These are phyloP conservation scores for Scaptomyza flava DNA, from an alignment of 2,888 invertebrate species.

Conservation along the genomic window DNA sequence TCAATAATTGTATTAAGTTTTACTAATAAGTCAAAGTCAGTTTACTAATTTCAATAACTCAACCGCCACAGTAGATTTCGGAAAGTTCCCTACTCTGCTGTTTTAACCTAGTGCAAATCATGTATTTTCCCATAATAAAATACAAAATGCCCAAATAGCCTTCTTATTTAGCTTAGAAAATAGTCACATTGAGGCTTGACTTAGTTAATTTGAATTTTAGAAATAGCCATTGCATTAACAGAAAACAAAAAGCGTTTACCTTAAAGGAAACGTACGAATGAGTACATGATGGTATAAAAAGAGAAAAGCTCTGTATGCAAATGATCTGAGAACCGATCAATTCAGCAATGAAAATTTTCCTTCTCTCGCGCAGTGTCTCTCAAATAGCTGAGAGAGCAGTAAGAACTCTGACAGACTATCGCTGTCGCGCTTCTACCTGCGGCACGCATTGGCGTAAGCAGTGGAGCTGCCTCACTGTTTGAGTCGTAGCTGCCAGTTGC, in stretches of 20 bases:
- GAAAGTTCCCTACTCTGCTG: neutral
- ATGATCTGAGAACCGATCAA: conserved; percentile 44
- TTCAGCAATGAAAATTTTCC: conserved; percentile 28
- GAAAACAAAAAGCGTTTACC: neutral
- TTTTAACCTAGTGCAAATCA: neutral
- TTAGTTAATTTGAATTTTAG: neutral
- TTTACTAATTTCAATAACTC: too few relatives aligned
- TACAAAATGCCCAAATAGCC: neutral
- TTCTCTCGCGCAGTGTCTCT: conserved; percentile 12
- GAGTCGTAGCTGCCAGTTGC: conserved; percentile 12
- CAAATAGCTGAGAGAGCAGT: conserved; percentile 14
- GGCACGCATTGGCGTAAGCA: conserved; percentile 33
- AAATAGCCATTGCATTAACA: neutral
- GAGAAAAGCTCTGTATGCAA: conserved; percentile 23
- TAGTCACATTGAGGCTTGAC: neutral
- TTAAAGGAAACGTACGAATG: neutral
- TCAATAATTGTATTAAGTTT: too few relatives aligned
- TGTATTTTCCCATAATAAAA: neutral
- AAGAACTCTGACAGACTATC: conserved; percentile 42
- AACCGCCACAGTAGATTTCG: neutral
- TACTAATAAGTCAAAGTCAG: too few relatives aligned
- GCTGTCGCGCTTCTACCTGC: conserved; percentile 38
- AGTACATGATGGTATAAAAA: conserved; percentile 14
- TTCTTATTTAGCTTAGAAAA: neutral
- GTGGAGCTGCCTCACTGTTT: conserved; percentile 28